Evolutionary conservation across 2,797 vertebrate species (phyloP), one percentile per base, ranked within the genome.

Genomic region (Crossoptilon crossoptilon): DNA sequence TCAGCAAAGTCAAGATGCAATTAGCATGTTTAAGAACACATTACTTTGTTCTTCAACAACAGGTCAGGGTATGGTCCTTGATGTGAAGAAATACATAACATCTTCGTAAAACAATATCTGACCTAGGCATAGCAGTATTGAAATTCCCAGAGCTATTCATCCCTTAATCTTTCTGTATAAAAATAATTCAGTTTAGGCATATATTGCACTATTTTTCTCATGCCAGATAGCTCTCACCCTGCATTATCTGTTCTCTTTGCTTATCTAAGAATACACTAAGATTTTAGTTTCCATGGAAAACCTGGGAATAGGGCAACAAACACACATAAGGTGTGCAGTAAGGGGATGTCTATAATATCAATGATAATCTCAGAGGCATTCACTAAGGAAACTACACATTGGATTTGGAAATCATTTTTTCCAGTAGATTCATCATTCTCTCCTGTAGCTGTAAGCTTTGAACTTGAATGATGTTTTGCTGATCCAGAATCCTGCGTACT

Each of bases 361-460:
- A 85, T 51, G 87, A 80, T 89, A 92, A 90, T 93, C 92, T 96
- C 81, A 82, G 74, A 91, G 93, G 91, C 87, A 93, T 91, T 94
- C 91, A 93, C 85, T 80, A 86, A 53, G 48, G 64, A 83, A 81
- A 85, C 96, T 98, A 98, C 91, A 91, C 96, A 5, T 84, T 95
- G 63, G 97, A 96, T 96, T 98, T 98, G 82, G 98, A 98, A 39
- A 99, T 98, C 98, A 99, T 98, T 97, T 98, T 99, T 97, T 99
- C 99, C 83, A 99, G 97, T 72, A 99, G 98, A 96, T 99, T 99
- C 99, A 99, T 99, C 99, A 99, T 99, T 62, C 99, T 98, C 73
- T 99, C 99, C 96, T 99, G 99, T 63, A 99, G 98, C 97, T 99
- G 99, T 91, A 99, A 97, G 94, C 99, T 99, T 97, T 99, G 99